These are phyloP conservation scores for Prunella fulvescens DNA, from an alignment of 2,113 vertebrate genomes.

Conservation along the genomic window DNA sequence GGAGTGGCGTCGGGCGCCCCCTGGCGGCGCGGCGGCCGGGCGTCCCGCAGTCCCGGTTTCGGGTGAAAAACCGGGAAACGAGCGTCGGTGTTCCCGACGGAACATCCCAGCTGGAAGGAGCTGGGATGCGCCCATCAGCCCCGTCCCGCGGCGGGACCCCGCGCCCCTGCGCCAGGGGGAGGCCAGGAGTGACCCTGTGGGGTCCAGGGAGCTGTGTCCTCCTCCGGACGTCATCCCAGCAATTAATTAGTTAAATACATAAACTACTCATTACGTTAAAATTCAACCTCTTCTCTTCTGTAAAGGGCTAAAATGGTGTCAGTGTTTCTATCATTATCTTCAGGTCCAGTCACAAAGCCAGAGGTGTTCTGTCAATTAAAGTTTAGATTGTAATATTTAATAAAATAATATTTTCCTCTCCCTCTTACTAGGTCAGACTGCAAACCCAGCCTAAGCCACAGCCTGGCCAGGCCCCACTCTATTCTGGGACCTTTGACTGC, in stretches of 20 bases:
- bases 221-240: accelerated
- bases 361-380: background rate
- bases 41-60: accelerated
- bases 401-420: background rate
- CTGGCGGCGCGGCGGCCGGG: background rate
- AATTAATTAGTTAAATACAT: background rate
- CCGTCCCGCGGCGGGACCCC: too few relatives aligned
- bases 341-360: background rate
- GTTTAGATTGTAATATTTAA: background rate
- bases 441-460: conserved; percentile 87
- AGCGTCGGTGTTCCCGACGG: accelerated
- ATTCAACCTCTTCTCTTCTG: background rate
- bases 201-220: background rate
- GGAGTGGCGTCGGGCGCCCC: accelerated
- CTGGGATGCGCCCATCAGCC: too few relatives aligned
- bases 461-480: conserved; percentile 79
- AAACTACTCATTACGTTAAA: background rate
- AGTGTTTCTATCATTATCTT: accelerated
- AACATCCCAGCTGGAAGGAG: too few relatives aligned
- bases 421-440: conserved; percentile 83
- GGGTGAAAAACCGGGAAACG: accelerated
- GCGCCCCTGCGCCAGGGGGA: too few relatives aligned
- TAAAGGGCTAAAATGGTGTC: background rate
- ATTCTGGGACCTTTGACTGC: conserved; percentile 92
- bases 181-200: too few relatives aligned